Percentiles rank a stretch among this genome's conserved stretches.
Conservation (phyloP, 2,113 vertebrate species). For the Oostethus manadensis region DNA sequence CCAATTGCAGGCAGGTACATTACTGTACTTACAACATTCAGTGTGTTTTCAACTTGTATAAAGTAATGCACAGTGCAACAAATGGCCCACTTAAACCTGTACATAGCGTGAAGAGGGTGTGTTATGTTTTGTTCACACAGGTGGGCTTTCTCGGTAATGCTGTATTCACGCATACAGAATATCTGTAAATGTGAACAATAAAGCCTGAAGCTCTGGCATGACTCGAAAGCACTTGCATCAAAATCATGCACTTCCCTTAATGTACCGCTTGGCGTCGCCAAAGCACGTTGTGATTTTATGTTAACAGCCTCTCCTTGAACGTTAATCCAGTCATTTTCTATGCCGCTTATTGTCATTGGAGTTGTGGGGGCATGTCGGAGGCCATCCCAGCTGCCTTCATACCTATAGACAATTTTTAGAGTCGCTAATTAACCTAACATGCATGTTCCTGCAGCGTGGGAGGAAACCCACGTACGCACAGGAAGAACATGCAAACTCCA, state of each 20-base stretch:
- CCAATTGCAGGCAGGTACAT: neutral
- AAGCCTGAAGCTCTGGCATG: slow-evolving; percentile 55
- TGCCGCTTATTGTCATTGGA: too few species aligned
- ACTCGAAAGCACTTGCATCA: neutral
- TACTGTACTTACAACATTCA: slow-evolving; percentile 4
- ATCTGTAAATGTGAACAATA: slow-evolving; percentile 60
- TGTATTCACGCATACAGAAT: slow-evolving; percentile 42
- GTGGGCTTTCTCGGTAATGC: slow-evolving; percentile 45
- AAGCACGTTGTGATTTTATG: neutral
- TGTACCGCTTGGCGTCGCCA: neutral
- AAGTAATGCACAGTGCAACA: slow-evolving; percentile 19
- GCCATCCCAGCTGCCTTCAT: too few species aligned
- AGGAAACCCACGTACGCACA: too few species aligned
- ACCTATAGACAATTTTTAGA: too few species aligned
- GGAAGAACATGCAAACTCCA: too few species aligned
- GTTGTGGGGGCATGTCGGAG: too few species aligned
- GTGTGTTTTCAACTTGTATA: slow-evolving; percentile 26
- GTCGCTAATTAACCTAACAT: too few species aligned
- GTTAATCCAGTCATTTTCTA: too few species aligned
- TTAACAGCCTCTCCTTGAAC: neutral
- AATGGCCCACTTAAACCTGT: slow-evolving; percentile 28
- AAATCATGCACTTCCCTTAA: neutral
- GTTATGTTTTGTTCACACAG: slow-evolving; percentile 41
- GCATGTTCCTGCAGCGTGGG: too few species aligned
- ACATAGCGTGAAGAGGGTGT: slow-evolving; percentile 41